Base-by-base conservation (phyloP, 2,797 vertebrate genomes). In the Tragopan temminckii region DNA sequence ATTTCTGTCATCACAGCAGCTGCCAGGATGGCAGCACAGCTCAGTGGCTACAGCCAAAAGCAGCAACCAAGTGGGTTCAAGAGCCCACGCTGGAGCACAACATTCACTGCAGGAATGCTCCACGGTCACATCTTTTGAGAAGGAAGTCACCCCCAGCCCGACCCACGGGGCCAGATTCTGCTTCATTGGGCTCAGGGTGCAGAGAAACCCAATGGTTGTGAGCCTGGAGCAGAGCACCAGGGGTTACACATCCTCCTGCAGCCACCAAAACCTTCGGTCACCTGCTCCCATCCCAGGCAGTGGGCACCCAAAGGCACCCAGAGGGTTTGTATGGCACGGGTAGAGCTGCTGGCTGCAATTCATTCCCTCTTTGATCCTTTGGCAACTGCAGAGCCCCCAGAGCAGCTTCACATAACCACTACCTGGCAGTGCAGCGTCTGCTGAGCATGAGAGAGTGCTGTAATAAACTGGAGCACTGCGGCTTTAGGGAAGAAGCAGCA, bases 21-120 rank as follows among this genome's bases (percentile, higher is more conserved):
- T 8, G 38, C 86, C 25, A 66, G 70, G 88, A 40, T 0, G 1
- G 87, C 21, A 36, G 7, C 0, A 0, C 67, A 71, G 63, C 82
- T 52, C 63, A 79, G 42, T 0, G 1, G 17, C 3, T n/a, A 0
- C 29, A 90, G 90, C 85, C 83, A 91, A 75, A 77, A 43, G 33
- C 80, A 20, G 27, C 48, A 14, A 1, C 0, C 1, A 1, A 0
- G 6, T 29, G 16, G 1, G 24, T 2, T 9, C 33, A 2, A 0
- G 55, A 63, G 43, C 1, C 67, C 18, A n/a, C 45, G 5, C 42
- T 3, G 8, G 61, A 57, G 21, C 43, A 50, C 48, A 0, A 53
- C 27, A 0, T 20, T 55, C 4, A 9, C 62, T 7, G n/a, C 57
- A 17, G 35, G 6, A 13, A 14, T 11, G 48, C 33, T 52, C 24